A percentile compares a stretch with the other conserved stretches of the same genome.
Evolutionary conservation across 2,113 vertebrate species (phyloP).

Genomic region (Tragulus kanchil): DNA sequence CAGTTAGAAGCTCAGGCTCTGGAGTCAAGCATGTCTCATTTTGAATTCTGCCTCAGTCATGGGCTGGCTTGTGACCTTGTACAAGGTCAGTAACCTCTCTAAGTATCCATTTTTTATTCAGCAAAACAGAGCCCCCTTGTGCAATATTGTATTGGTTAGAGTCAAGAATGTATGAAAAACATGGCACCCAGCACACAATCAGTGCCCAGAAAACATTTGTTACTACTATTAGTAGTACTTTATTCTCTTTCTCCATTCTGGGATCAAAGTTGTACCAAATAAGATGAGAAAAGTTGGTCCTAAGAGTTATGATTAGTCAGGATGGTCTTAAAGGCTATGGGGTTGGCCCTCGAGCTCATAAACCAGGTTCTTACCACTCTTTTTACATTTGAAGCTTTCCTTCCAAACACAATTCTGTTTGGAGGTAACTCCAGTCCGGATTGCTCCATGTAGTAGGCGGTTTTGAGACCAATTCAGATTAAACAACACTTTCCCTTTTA

Average conservation of each 20-base stretch:
- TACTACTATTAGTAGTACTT: not conserved
- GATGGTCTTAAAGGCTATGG: not conserved
- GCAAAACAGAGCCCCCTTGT: not conserved
- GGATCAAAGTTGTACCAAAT: not conserved
- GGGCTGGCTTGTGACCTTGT: not conserved
- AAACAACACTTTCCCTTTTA: not conserved
- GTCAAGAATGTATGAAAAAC: not conserved
- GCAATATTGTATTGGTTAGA: not conserved
- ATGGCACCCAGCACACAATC: not conserved
- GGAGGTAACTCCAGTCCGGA: not conserved
- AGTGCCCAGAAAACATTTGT: not conserved
- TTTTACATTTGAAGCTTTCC: not conserved
- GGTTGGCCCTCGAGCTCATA: not conserved
- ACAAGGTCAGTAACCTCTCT: not conserved
- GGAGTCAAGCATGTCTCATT: not conserved
- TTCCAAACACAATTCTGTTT: not conserved
- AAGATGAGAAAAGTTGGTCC: not conserved
- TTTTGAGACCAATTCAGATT: not conserved
- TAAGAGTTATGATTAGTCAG: not conserved
- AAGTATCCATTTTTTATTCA: not conserved
- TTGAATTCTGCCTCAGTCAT: not conserved
- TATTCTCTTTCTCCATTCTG: not conserved
- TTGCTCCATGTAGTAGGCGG: not conserved
- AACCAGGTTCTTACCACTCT: not conserved
- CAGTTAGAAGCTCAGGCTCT: not conserved